Evolutionary conservation across 2,113 vertebrate genomes (phyloP).

Genomic region (Hippocampus zosterae): DNA sequence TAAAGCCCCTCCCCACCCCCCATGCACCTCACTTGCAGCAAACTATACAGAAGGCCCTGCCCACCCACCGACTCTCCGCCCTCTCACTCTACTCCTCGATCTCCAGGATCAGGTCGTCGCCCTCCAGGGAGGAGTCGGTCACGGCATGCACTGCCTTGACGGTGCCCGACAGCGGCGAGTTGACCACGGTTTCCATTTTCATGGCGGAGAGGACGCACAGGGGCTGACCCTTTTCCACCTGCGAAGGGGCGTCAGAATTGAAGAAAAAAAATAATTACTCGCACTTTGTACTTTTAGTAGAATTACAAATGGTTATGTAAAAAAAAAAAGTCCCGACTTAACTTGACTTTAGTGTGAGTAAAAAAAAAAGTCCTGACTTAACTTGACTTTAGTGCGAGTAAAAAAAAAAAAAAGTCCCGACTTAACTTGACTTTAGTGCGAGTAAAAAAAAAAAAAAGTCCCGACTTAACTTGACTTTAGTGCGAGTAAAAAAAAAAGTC

Average conservation of each 20-base stretch:
- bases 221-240: conserved; percentile 82
- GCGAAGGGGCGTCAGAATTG: not conserved
- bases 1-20: not conserved
- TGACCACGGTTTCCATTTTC: conserved; percentile 96
- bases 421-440: too few relatives aligned
- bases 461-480: too few relatives aligned
- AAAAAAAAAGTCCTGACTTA: too few relatives aligned
- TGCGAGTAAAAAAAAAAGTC: too few relatives aligned
- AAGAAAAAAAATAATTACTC: too few relatives aligned
- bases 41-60: not conserved
- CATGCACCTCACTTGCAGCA: not conserved
- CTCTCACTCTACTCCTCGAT: conserved; percentile 63
- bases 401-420: too few relatives aligned
- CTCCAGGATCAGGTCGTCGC: conserved; percentile 89
- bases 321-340: too few relatives aligned
- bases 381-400: too few relatives aligned
- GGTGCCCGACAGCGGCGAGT: conserved; percentile 80
- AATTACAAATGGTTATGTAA: too few relatives aligned
- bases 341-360: too few relatives aligned
- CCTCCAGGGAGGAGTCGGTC: conserved; percentile 80
- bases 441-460: too few relatives aligned
- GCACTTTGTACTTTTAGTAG: too few relatives aligned
- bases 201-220: conserved; percentile 90
- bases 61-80: not conserved
- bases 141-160: conserved; percentile 76